Evolutionary conservation across 1,140 invertebrate genomes (phyloP).

Genomic region (Pseudachorutes palmiensis): DNA sequence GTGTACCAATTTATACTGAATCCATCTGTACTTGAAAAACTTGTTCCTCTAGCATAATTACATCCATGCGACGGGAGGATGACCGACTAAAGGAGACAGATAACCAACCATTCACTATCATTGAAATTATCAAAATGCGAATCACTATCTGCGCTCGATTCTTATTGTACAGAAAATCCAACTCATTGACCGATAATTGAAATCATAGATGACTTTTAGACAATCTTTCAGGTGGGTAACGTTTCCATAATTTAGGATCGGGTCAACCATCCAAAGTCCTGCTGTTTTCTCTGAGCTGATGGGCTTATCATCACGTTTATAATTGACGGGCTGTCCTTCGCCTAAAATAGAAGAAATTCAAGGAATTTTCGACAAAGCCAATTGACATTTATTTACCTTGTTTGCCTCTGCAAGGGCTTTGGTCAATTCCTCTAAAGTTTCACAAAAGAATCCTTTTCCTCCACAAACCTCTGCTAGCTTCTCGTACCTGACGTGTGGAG

Average conservation of each 20-base stretch:
- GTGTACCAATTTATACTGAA: too few species aligned
- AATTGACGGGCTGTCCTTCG: slow-evolving; percentile 64
- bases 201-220: too few species aligned
- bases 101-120: too few species aligned
- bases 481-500: slow-evolving; percentile 73
- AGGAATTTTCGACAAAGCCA: not conserved
- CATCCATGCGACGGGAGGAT: too few species aligned
- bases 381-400: slow-evolving; percentile 25
- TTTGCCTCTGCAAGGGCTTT: slow-evolving; percentile 59
- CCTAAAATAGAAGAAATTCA: slow-evolving; percentile 41
- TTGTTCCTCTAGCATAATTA: too few species aligned
- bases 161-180: too few species aligned
- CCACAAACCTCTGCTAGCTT: slow-evolving; percentile 77
- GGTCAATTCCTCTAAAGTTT: slow-evolving; percentile 63
- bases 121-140: too few species aligned
- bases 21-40: too few species aligned
- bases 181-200: too few species aligned
- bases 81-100: too few species aligned
- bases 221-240: too few species aligned
- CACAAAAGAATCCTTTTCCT: slow-evolving; percentile 70
- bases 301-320: slow-evolving; percentile 88
- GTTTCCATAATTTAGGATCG: slow-evolving; percentile 65
- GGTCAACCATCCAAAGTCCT: slow-evolving; percentile 83
- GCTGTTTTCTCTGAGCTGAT: slow-evolving; percentile 76
- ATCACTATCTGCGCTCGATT: too few species aligned